These are phyloP conservation scores for Melanophora roralis DNA, from an alignment of 2,888 invertebrate genomes.

Conservation along the genomic window DNA sequence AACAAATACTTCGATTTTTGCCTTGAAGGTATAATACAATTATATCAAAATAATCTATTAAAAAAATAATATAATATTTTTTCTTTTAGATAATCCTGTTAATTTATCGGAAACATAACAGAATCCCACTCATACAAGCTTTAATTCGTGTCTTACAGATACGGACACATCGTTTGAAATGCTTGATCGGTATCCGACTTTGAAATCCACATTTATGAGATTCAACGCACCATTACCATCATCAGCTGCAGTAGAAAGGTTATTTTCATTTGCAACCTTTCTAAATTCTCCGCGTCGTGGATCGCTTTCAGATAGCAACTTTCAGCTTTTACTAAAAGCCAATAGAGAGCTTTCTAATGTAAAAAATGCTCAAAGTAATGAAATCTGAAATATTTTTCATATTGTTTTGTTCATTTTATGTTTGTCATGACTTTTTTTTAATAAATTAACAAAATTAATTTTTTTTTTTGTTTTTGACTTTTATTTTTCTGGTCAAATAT, in stretches of 20 bases:
- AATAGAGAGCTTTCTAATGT: not conserved
- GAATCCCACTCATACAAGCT: no score
- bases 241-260: slow-evolving; percentile 23
- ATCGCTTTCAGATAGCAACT: not conserved
- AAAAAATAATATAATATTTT: not conserved
- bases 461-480: not conserved
- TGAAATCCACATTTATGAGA: no score
- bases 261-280: slow-evolving; percentile 2
- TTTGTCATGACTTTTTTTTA: not conserved
- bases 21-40: not conserved
- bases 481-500: slow-evolving; percentile 1
- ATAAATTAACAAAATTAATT: not conserved
- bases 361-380: slow-evolving; percentile 7
- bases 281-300: no score
- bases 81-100: not conserved
- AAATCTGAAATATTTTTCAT: slow-evolving; percentile 4
- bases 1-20: slow-evolving; percentile 30
- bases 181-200: not conserved
- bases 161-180: not conserved
- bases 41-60: not conserved
- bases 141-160: not conserved
- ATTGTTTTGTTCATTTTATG: not conserved
- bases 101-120: not conserved
- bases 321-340: not conserved
- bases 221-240: slow-evolving; percentile 12